Base-by-base conservation (phyloP, 2,888 invertebrate genomes). In the Nomada flava region DNA sequence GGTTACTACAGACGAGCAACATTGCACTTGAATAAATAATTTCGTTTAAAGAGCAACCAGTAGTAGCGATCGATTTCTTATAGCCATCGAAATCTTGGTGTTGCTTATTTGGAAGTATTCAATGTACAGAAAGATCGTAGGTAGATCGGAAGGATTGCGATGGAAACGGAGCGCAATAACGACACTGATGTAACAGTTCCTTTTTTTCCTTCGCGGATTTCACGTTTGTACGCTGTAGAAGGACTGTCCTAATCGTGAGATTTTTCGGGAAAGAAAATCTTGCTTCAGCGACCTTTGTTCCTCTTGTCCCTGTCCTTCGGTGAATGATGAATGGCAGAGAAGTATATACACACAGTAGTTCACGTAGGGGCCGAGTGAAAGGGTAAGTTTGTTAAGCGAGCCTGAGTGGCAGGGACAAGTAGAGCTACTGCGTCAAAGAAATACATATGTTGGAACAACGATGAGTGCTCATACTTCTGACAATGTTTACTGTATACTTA, bases 1-100 rank as follows among this genome's bases (percentile, higher is more conserved):
- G 0, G 71, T 83, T 20, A 80, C 78, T 29, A 82, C 71, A 15
- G 78, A 83, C 64, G 86, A 77, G 2, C 75, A 63, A 44, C 70
- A 62, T 60, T 60, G 68, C 60, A n/a, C 53, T 4, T 71, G 60
- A 72, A 26, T 20, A 18, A 42, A 29, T 52, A 15, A 2, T 2
- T n/a, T 29, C 18, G 20, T 18, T 26, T 47, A 29, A 50, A 5
- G 11, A 23, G 5, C 11, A 29, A 50, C 18, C 5, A 11, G 26
- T 5, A 11, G 11, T 36, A 7, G 53, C 11, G 26, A 26, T 76
- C 36, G 52, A 70, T 42, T 18, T 29, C 11, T 59, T 52, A 23
- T 62, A 55, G 20, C 36, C 42, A 7, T 60, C 42, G 23, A 18
- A 36, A 67, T 47, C 13, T 79, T 20, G 7, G n/a, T 62, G 44